Evolutionary conservation across 2,888 invertebrate species (phyloP), one percentile per base, ranked within the genome.

Genomic region (Xylophagus ater): DNA sequence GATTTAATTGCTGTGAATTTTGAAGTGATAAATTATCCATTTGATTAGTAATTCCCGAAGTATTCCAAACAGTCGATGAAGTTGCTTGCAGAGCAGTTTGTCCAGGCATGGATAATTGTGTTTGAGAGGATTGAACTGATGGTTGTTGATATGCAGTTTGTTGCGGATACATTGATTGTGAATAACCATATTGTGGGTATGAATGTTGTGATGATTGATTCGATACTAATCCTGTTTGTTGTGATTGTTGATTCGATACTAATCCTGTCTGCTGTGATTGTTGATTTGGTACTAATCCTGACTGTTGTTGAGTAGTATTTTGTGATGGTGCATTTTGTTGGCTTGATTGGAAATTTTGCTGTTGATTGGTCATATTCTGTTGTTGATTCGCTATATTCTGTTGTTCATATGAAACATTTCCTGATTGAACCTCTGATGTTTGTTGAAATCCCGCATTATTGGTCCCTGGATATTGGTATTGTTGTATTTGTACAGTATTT

Each of bases 351-450:
- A 6, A 29, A 15, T 13, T 20, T 12, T 4, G 17, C 8, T 6
- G 32, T 21, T 28, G 37, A 34, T n/a, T n/a, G n/a, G 5, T 10
- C 12, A 7, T 15, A 41, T 24, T 42, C 40, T n/a, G 39, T 38
- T 24, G 42, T 41, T 40, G 35, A 29, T 15, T 43, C 37, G n/a
- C n/a, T n/a, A n/a, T n/a, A n/a, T n/a, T n/a, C n/a, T 5, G 52
- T 45, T 4, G 48, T 43, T 37, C 43, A 7, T 8, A 14, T n/a
- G n/a, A n/a, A n/a, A n/a, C n/a, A n/a, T n/a, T n/a, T n/a, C n/a
- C n/a, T n/a, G n/a, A n/a, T n/a, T n/a, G n/a, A n/a, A 18, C 26
- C 18, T 43, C 41, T 25, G 32, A 32, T 13, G 41, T 41, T 33
- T 31, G 28, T 30, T 29, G 42, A 43, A 28, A 49, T n/a, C n/a